These are phyloP conservation scores for Cepaea nemoralis DNA, from an alignment of 1,140 invertebrate genomes.

Conservation along the genomic window DNA sequence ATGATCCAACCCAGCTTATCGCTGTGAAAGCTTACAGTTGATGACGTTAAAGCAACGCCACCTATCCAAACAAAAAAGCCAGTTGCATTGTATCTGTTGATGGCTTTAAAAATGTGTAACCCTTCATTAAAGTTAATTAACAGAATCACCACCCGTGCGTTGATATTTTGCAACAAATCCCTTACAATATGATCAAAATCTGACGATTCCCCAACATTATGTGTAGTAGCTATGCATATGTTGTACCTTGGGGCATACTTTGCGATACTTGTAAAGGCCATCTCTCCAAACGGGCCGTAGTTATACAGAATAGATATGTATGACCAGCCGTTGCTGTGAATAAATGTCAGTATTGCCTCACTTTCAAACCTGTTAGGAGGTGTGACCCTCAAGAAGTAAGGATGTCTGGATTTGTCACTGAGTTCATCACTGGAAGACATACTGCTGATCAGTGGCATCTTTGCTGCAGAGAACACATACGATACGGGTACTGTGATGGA, in stretches of 20 bases:
- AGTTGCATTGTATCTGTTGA: neutral
- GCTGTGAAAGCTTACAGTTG: neutral
- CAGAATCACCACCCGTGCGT: neutral
- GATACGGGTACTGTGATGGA: neutral
- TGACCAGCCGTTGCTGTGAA: conserved; percentile 12
- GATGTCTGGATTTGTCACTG: neutral
- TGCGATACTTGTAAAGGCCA: neutral
- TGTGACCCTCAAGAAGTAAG: conserved; percentile 21
- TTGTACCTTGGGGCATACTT: neutral
- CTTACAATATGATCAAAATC: neutral
- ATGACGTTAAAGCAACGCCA: neutral
- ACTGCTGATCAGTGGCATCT: neutral
- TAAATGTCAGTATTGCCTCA: conserved; percentile 14
- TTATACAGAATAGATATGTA: conserved; percentile 4
- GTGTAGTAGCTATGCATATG: conserved; percentile 15
- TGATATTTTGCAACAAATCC: neutral
- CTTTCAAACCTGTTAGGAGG: conserved; percentile 46
- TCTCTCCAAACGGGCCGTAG: neutral
- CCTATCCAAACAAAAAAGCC: conserved; percentile 26
- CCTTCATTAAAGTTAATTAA: neutral
- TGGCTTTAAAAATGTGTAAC: neutral
- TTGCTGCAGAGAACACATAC: neutral
- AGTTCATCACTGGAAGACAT: conserved; percentile 1
- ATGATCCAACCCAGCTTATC: neutral
- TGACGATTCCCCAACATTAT: neutral